Evolutionary conservation across 2,113 vertebrate species (phyloP).

Genomic region (Xenotilapia caudafasciata): DNA sequence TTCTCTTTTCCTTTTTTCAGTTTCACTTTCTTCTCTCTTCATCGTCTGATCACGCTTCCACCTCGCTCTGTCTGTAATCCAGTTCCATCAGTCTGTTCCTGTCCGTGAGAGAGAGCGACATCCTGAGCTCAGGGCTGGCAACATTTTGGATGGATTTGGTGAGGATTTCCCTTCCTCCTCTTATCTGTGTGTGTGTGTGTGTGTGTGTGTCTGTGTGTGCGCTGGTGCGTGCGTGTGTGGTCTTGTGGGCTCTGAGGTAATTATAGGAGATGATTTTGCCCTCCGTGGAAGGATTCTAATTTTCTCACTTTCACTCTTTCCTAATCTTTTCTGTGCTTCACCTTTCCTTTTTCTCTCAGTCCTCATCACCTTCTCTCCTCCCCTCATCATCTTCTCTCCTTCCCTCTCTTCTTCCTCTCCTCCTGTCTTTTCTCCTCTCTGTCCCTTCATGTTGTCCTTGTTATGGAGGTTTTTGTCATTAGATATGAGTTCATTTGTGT

Average conservation of each 20-base stretch:
- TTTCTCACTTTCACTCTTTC: background rate
- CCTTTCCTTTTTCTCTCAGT: background rate
- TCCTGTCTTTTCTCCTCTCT: background rate
- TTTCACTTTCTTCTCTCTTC: background rate
- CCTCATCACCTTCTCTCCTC: background rate
- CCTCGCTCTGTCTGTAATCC: background rate
- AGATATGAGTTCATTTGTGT: background rate
- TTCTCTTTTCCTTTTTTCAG: background rate
- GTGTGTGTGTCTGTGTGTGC: background rate
- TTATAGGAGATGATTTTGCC: conserved; percentile 52
- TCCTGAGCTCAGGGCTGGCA: conserved; percentile 6
- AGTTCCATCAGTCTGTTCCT: background rate
- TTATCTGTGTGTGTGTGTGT: background rate
- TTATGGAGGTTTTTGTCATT: background rate
- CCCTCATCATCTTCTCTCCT: background rate
- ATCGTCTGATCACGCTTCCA: background rate
- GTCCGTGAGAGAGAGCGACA: background rate
- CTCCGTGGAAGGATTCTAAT: conserved; percentile 13
- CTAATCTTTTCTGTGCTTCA: background rate
- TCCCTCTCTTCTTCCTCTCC: background rate
- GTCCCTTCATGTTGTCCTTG: background rate
- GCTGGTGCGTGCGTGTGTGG: background rate
- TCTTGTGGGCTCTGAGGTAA: conserved; percentile 39
- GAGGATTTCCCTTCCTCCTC: conserved; percentile 19
- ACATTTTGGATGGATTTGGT: conserved; percentile 37